Evolutionary conservation across 1,140 invertebrate species (phyloP).

Genomic region (Apis dorsata): DNA sequence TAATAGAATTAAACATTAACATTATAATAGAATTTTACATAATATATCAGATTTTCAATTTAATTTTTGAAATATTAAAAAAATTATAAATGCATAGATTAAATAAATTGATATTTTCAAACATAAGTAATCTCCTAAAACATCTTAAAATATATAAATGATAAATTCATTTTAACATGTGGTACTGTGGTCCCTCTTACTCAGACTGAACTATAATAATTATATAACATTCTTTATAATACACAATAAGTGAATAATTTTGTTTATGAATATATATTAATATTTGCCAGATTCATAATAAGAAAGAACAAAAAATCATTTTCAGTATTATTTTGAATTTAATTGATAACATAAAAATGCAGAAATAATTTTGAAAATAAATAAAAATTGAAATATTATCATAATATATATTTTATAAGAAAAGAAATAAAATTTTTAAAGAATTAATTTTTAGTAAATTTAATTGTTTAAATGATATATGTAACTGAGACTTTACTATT

Average conservation of each 20-base stretch:
- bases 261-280: slow-evolving; percentile 9
- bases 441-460: slow-evolving; percentile 10
- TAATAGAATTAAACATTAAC: background rate
- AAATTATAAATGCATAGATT: slow-evolving; percentile 10
- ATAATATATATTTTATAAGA: background rate
- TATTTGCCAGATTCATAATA: slow-evolving; percentile 19
- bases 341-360: background rate
- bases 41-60: background rate
- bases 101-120: slow-evolving; percentile 1
- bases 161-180: slow-evolving; percentile 56
- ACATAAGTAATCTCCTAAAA: slow-evolving; percentile 41
- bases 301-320: background rate
- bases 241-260: slow-evolving; percentile 14
- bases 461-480: slow-evolving; percentile 11
- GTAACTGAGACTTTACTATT: slow-evolving; percentile 17
- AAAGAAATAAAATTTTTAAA: slow-evolving; percentile 21
- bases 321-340: background rate
- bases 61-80: background rate
- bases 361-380: slow-evolving; percentile 4
- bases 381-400: background rate
- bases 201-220: slow-evolving; percentile 58
- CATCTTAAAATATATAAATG: slow-evolving; percentile 39
- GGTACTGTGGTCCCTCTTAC: slow-evolving; percentile 67
- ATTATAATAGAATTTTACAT: background rate
- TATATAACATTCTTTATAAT: slow-evolving; percentile 34